Evolutionary conservation across 2,888 invertebrate species (phyloP), one percentile per base, ranked within the genome.

Genomic region (Amblyjoppa proteus): DNA sequence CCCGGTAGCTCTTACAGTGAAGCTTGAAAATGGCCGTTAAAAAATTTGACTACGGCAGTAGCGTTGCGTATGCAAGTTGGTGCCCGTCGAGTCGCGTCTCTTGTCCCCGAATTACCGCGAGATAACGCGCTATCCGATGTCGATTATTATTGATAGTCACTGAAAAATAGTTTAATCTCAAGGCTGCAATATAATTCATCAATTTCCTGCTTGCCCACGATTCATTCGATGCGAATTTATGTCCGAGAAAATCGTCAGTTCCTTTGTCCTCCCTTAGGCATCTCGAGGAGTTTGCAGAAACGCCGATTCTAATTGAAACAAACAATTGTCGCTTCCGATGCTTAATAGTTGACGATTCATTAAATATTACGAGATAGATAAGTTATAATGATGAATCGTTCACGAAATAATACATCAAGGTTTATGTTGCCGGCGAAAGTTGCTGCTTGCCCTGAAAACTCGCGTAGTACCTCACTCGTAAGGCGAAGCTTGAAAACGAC

Each of bases 251-350:
- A 20, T 34, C n/a, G 49, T 69, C 1, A 69, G 28, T 69, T 28
- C n/a, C 34, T 66, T 76, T 34, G 45, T 51, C n/a, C 34, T 76
- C 28, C 2, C 45, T 64, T 66, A 20, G 13, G 49, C 11, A 13
- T 76, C 58, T 41, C 61, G 13, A 75, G 64, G 25, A 75, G 45
- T 49, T 58, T 75, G 31, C n/a, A 6, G 64, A 38, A 49, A 31
- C 45, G 31, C 3, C 2, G 75, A 76, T 4, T 51, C 2, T 34
- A 34, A 70, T 56, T 71, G 20, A 13, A 3, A 3, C 2, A 41
- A 9, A 2, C 31, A 31, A 9, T 28, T 2, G 3, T 58, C 1
- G 11, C 11, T 58, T 31, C 13, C 3, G 28, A 11, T 2, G 11
- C 9, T 28, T 3, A 11, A 20, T 41, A 6, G 13, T 13, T 58